These are phyloP conservation scores for Phyllostomus hastatus DNA, from an alignment of 2,113 vertebrate genomes.

Conservation along the genomic window DNA sequence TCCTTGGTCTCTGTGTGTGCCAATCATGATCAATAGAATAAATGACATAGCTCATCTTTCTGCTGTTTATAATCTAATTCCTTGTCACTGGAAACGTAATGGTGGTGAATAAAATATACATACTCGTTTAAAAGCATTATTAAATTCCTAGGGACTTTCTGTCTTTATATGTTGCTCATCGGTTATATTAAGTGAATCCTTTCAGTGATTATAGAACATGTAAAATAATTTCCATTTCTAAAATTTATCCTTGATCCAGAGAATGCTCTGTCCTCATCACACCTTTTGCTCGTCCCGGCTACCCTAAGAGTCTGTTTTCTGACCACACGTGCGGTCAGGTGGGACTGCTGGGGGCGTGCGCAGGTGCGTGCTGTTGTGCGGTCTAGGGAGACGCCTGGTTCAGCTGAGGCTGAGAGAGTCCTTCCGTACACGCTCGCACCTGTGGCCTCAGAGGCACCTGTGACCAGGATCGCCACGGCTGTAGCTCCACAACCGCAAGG, in stretches of 20 bases:
- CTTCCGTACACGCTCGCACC: too few species aligned
- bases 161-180: not conserved
- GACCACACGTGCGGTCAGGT: not conserved
- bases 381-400: too few species aligned
- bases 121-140: not conserved
- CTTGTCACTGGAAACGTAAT: not conserved
- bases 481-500: not conserved
- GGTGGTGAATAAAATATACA: not conserved
- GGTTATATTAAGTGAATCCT: not conserved
- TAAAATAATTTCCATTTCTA: not conserved
- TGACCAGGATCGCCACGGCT: fast-evolving
- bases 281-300: not conserved
- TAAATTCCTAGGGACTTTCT: not conserved
- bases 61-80: not conserved
- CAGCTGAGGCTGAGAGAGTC: too few species aligned
- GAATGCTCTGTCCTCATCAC: not conserved
- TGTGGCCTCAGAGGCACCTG: not conserved
- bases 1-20: too few species aligned
- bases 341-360: not conserved
- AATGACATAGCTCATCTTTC: not conserved
- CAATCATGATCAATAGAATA: not conserved
- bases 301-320: not conserved
- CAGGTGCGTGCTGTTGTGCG: not conserved
- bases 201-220: not conserved
- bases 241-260: not conserved